Evolutionary conservation across 92 coral and sea anemone species (phyloP).

Genomic region (Zoanthus sociatus): DNA sequence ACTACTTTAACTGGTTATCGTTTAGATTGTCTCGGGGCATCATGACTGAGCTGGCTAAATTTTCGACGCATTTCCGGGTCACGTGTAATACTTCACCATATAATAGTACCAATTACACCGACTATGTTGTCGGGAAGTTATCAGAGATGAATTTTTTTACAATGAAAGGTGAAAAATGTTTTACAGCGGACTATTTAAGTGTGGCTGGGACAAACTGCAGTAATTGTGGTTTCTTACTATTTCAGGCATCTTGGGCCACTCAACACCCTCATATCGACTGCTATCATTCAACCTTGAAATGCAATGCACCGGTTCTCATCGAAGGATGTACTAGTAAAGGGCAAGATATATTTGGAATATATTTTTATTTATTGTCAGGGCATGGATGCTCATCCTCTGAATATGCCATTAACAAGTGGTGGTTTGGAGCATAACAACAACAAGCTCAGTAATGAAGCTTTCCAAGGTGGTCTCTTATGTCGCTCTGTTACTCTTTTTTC

Average conservation of each 20-base stretch:
- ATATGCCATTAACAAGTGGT: conserved; percentile 9
- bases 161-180: too few species aligned
- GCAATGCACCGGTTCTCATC: not conserved
- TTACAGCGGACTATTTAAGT: too few species aligned
- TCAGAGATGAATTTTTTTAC: not conserved
- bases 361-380: not conserved
- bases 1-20: not conserved
- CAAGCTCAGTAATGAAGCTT: too few species aligned
- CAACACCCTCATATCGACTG: not conserved
- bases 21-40: not conserved
- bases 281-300: not conserved
- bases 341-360: conserved; percentile 5
- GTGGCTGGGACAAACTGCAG: too few species aligned
- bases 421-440: not conserved
- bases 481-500: too few species aligned
- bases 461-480: too few species aligned
- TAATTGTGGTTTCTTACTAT: too few species aligned
- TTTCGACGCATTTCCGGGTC: conserved; percentile 19
- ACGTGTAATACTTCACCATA: conserved; percentile 3
- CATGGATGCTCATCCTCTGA: not conserved
- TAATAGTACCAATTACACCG: conserved; percentile 2
- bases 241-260: too few species aligned
- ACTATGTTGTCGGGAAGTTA: not conserved
- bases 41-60: not conserved
- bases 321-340: not conserved